Conservation (phyloP, 92 coral and sea anemone species). For the Porites divaricata region DNA sequence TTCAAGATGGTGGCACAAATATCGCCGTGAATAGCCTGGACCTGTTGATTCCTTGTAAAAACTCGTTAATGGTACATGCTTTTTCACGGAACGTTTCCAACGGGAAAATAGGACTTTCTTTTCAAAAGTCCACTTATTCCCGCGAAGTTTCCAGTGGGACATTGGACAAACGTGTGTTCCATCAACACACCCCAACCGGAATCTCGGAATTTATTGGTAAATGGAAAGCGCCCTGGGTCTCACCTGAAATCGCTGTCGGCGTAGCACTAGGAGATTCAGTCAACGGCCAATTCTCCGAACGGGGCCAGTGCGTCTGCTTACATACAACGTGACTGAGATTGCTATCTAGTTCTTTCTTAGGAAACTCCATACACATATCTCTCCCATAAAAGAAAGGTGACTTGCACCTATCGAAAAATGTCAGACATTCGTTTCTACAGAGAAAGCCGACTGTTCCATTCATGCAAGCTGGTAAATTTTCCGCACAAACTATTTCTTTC, state of each 20-base stretch:
- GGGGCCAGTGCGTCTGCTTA: conserved; percentile 74
- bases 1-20: no score
- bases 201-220: neutral
- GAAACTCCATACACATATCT: conserved; percentile 75
- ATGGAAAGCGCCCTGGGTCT: neutral
- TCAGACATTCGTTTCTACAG: conserved; percentile 61
- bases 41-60: no score
- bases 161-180: no score
- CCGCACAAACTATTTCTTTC: conserved; percentile 60
- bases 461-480: conserved; percentile 63
- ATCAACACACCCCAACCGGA: neutral
- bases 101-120: no score
- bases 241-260: conserved; percentile 4
- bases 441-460: conserved; percentile 47
- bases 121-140: neutral
- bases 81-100: no score
- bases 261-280: neutral
- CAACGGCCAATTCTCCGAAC: conserved; percentile 69
- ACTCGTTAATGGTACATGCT: neutral
- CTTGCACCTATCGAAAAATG: conserved; percentile 56
- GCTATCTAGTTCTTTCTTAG: conserved; percentile 35
- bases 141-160: neutral
- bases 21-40: no score
- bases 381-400: conserved; percentile 45
- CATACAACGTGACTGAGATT: conserved; percentile 20